Percentiles rank a stretch among this genome's conserved stretches.
These are phyloP conservation scores for Graphium colonna DNA, from an alignment of 2,888 invertebrate species.

Conservation along the genomic window DNA sequence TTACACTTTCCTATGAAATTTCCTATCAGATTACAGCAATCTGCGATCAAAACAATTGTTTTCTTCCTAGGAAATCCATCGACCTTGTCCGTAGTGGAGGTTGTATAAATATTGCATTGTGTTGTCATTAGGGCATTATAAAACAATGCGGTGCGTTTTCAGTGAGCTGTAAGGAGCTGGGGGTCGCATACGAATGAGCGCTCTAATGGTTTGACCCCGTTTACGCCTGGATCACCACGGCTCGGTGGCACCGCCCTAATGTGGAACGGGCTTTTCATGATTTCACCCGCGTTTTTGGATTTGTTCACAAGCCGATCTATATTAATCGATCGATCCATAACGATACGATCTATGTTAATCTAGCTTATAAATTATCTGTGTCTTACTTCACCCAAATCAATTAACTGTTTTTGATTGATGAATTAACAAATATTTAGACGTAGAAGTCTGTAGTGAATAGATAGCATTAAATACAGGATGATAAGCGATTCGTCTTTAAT, in stretches of 20 bases:
- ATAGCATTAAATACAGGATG: too few relatives aligned
- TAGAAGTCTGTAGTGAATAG: too few relatives aligned
- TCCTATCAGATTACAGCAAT: background rate
- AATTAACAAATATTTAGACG: too few relatives aligned
- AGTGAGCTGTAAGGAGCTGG: constrained; percentile 40
- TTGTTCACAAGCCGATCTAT: too few relatives aligned
- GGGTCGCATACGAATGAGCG: constrained; percentile 40
- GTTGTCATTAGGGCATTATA: constrained; percentile 12
- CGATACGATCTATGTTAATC: too few relatives aligned
- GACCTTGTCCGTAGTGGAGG: constrained; percentile 5
- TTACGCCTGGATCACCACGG: constrained; percentile 34
- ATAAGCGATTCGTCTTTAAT: too few relatives aligned
- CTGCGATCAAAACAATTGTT: background rate
- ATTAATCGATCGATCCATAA: too few relatives aligned
- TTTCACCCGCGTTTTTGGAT: too few relatives aligned
- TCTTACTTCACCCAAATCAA: too few relatives aligned
- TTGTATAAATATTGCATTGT: constrained; percentile 12
- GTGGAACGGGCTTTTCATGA: constrained; percentile 20
- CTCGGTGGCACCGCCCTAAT: constrained; percentile 23
- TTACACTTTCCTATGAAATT: too few relatives aligned
- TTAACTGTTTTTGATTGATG: too few relatives aligned
- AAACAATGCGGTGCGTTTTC: constrained; percentile 31
- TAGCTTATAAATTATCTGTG: too few relatives aligned
- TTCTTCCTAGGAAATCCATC: background rate
- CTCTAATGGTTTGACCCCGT: constrained; percentile 45